A percentile compares a stretch with the other conserved stretches of the same genome.
Conservation (phyloP, 2,797 vertebrate genomes). For the Sebastiscus albofasciatus region DNA sequence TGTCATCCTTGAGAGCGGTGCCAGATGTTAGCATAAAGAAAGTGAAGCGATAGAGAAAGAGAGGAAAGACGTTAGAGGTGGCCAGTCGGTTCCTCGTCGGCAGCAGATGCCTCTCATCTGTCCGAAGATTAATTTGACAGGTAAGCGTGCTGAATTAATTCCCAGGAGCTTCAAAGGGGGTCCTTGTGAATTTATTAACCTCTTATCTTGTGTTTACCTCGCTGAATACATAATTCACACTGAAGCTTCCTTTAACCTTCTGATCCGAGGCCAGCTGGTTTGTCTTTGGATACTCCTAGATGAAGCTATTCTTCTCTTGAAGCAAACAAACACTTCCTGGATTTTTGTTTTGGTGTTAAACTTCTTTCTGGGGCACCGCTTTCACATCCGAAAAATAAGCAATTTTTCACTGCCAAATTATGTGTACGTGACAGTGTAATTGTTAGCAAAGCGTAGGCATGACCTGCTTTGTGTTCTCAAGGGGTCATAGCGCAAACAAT, state of each 20-base stretch:
- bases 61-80: background rate
- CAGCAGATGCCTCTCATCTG: slow-evolving; percentile 67
- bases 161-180: slow-evolving; percentile 59
- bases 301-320: slow-evolving; percentile 29
- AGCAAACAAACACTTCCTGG: slow-evolving; percentile 59
- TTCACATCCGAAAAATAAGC: slow-evolving; percentile 33
- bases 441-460: slow-evolving; percentile 4
- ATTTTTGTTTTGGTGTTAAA: slow-evolving; percentile 14
- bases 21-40: slow-evolving; percentile 64
- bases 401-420: background rate
- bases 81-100: slow-evolving; percentile 36
- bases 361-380: slow-evolving; percentile 3
- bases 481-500: slow-evolving; percentile 16
- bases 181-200: slow-evolving; percentile 55
- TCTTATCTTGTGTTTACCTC: slow-evolving; percentile 67
- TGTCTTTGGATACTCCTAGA: slow-evolving; percentile 17
- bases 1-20: slow-evolving; percentile 17
- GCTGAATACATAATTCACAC: slow-evolving; percentile 56
- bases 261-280: slow-evolving; percentile 44
- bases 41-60: slow-evolving; percentile 33
- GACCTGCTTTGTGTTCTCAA: background rate
- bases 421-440: background rate
- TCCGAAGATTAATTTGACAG: slow-evolving; percentile 61
- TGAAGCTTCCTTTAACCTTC: slow-evolving; percentile 50
- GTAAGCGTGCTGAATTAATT: slow-evolving; percentile 45